These are phyloP conservation scores for Ischnura elegans DNA, from an alignment of 2,888 invertebrate genomes.

Conservation along the genomic window DNA sequence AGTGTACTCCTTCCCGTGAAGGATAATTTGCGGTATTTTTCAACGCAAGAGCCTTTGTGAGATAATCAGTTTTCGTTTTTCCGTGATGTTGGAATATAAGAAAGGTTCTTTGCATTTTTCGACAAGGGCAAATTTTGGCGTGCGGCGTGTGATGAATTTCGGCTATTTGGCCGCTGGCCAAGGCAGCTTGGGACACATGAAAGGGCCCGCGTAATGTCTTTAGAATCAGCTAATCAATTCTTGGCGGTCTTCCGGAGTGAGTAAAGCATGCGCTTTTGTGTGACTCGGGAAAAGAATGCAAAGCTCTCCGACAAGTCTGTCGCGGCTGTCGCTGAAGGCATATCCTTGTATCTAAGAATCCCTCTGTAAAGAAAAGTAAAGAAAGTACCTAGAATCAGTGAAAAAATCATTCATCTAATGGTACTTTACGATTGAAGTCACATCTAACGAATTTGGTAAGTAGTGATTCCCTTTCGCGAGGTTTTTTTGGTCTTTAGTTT, in stretches of 20 bases:
- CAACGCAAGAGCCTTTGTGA: background rate
- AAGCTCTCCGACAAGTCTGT: background rate
- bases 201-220: background rate
- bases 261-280: background rate
- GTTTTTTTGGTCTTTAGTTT: too few relatives aligned
- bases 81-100: background rate
- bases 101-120: background rate
- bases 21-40: too few relatives aligned
- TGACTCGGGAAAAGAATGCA: background rate
- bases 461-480: too few relatives aligned
- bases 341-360: too few relatives aligned
- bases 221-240: slow-evolving; percentile 16
- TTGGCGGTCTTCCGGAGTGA: background rate
- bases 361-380: too few relatives aligned
- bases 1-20: too few relatives aligned
- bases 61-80: background rate
- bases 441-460: too few relatives aligned
- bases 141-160: background rate
- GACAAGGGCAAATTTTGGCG: background rate
- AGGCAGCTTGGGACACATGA: background rate
- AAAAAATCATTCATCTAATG: too few relatives aligned
- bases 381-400: too few relatives aligned
- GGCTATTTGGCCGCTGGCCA: background rate
- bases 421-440: too few relatives aligned
- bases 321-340: too few relatives aligned